Evolutionary conservation across 1,140 invertebrate species (phyloP), one percentile per base, ranked within the genome.

Genomic region (Melipona quadrifasciata): DNA sequence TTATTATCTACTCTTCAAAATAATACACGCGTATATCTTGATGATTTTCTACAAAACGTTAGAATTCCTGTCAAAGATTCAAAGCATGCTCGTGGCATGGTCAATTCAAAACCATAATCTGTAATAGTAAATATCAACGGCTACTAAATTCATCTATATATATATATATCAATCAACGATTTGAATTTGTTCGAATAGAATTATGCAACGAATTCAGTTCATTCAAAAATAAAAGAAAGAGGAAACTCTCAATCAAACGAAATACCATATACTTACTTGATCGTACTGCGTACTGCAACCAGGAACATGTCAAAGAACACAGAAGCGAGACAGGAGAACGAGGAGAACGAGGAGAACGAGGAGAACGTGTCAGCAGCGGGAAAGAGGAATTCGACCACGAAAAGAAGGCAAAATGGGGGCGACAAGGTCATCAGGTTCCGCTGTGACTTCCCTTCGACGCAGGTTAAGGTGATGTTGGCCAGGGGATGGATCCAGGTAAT

Each of bases 401-500:
- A 68, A 58, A 87, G 73, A 57, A 87, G 77, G 55, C 68, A 80
- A 17, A 61, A 58, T 27, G 64, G 73, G 19, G 74, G 76, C n/a
- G 85, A 85, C 27, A 92, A 89, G 76, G 65, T 75, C 31, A 86
- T 93, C 75, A 91, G 82, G 85, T 93, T 91, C 65, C 89, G 92
- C 12, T 93, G 92, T 65, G 92, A 93, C 74, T 91, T 89, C 76
- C 78, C 80, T 21, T 91, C 92, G 47, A 93, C 91, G 58, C 90
- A 91, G 64, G 53, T 90, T 55, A 90, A 83, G 61, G 92, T 93
- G 64, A 91, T 93, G 89, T 75, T 92, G 47, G 86, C 92, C 14
- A 87, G 92, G 90, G 92, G 92, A 81, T 93, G 92, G 92, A 82
- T 16, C 17, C 88, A 90, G 87, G 92, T 93, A 91, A 91, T 85